Conservation (phyloP, 2,888 invertebrate species). For the Atherix ibis region DNA sequence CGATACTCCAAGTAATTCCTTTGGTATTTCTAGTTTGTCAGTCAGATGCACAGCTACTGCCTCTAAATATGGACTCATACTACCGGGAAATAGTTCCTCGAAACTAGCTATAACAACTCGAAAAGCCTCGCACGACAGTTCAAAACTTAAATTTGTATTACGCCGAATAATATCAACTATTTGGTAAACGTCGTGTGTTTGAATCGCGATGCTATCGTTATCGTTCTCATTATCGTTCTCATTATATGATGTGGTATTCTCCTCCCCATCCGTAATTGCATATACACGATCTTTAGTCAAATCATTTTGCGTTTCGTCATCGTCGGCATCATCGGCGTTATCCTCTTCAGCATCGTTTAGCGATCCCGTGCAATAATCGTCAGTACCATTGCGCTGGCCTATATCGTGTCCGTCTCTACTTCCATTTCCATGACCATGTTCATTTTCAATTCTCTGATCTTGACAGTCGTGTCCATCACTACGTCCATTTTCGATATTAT, state of each 20-base stretch:
- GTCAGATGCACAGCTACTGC: slow-evolving; percentile 43
- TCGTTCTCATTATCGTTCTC: slow-evolving; percentile 18
- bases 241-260: slow-evolving; percentile 26
- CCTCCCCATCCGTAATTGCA: slow-evolving; percentile 15
- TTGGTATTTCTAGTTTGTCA: slow-evolving; percentile 43
- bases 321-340: slow-evolving; percentile 9
- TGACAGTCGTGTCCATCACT: background rate
- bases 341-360: slow-evolving; percentile 8
- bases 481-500: too few relatives aligned
- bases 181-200: slow-evolving; percentile 46
- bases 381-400: background rate
- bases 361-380: background rate
- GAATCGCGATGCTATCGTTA: slow-evolving; percentile 17
- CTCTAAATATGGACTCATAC: slow-evolving; percentile 42
- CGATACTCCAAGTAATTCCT: slow-evolving; percentile 50
- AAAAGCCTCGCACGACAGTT: slow-evolving; percentile 70
- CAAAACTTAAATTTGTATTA: slow-evolving; percentile 73
- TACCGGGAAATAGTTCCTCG: slow-evolving; percentile 39
- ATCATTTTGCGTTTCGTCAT: slow-evolving; percentile 19
- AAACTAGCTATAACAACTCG: slow-evolving; percentile 51
- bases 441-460: too few relatives aligned
- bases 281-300: too few relatives aligned
- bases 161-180: slow-evolving; percentile 64
- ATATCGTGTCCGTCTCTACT: too few relatives aligned
- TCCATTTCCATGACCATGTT: too few relatives aligned